Evolutionary conservation across 2,888 invertebrate genomes (phyloP), one percentile per base, ranked within the genome.

Genomic region (Volucella inflata): DNA sequence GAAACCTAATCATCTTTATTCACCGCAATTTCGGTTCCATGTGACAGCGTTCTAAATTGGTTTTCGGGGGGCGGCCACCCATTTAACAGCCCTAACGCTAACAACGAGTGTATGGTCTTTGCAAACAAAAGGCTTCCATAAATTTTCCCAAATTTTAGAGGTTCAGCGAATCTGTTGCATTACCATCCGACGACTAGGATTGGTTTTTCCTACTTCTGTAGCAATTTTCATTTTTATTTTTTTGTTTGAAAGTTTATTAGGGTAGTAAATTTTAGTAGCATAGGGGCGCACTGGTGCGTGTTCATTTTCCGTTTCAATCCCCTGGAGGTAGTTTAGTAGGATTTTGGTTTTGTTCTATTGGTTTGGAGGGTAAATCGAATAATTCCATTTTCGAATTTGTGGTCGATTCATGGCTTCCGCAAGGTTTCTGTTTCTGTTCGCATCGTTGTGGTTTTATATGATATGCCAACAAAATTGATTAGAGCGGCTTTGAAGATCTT

Each of bases 151-250:
- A 40, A 38, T 68, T 62, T 77, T 62, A 68, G 68, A 55, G 68
- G 57, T 50, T 72, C 36, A 30, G 42, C 67, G 44, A 48, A 55
- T 40, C 10, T 38, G 64, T 48, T 64, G 44, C 70, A 38, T 14
- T 55, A 38, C 40, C 83, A 78, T 83, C 72, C 72, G 78, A 71
- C 72, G 78, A 71, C 78, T 83, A 68, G 68, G 62, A 78, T 74
- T 83, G 72, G 16, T 30, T 30, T 30, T 6, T n/a, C 0, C 6
- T 30, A 30, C 30, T 30, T 30, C 30, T 30, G 6, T 6, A 0
- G 6, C 6, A 30, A 30, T 30, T 30, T 30, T 30, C 46, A 36
- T 42, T 65, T 44, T 50, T 79, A 74, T 74, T 83, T 50, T n/a
- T 70, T 72, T 76, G 64, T 76, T 77, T 68, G 50, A 68, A 50